Evolutionary conservation across 2,797 vertebrate species (phyloP).

Genomic region (Dendrocincla tyrannina): DNA sequence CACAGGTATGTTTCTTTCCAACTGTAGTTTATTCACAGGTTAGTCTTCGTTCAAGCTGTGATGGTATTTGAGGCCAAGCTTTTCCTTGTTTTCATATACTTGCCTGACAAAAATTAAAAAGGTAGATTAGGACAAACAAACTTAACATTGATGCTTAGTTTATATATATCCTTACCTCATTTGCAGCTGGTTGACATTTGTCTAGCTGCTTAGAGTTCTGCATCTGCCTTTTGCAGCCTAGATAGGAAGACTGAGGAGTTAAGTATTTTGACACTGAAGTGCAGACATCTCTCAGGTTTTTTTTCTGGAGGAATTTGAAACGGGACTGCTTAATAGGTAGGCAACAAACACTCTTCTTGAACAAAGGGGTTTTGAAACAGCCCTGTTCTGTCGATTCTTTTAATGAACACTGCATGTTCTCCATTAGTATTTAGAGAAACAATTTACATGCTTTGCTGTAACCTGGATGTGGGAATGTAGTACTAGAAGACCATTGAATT

Average conservation of each 20-base stretch:
- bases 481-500: not conserved
- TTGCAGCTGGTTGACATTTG: not conserved
- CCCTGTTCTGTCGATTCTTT: not conserved
- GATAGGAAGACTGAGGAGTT: not conserved
- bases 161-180: not conserved
- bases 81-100: not conserved
- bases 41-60: not conserved
- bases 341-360: not conserved
- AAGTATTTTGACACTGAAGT: not conserved
- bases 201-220: not conserved
- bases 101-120: not conserved
- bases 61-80: not conserved
- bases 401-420: not conserved
- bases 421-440: not conserved
- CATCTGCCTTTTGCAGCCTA: not conserved
- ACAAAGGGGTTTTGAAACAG: not conserved
- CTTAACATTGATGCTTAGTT: not conserved
- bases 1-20: not conserved
- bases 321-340: not conserved
- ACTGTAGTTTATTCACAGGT: not conserved
- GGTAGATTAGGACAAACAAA: not conserved
- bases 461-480: too few species aligned
- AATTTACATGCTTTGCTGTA: fast-evolving
- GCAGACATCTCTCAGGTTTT: not conserved
- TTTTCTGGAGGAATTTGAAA: not conserved